Base-by-base conservation (phyloP, 1,140 invertebrate genomes). In the Pararge aegeria region DNA sequence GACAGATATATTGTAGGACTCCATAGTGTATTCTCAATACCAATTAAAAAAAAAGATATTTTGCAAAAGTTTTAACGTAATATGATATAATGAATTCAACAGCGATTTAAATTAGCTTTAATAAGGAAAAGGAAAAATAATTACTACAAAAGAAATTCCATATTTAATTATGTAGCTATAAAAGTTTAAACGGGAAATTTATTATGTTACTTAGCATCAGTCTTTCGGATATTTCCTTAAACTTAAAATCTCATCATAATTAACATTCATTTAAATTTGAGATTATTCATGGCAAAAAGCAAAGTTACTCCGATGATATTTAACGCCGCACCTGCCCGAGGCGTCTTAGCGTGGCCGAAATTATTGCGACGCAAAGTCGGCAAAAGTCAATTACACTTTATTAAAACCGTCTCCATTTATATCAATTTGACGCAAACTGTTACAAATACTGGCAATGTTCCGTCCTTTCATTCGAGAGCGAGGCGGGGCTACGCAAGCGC, bases 301-400 rank as follows among this genome's bases (percentile, higher is more conserved):
- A 70, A 80, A 84, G 80, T 84, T 80, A 73, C 75, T 75, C 55
- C 61, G 78, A 67, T 74, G 82, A 77, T 87, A 83, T 85, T 89
- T 87, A 87, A 75, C 78, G 80, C 68, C 80, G 80, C 84, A 87
- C 84, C 87, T 87, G 84, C 86, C 83, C 68, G 79, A 78, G 81
- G 83, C 83, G 80, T 85, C 83, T 87, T 78, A 82, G 80, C 84
- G 80, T 87, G 84, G 86, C 80, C 81, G 75, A 87, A 89, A 87
- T 89, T 87, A 87, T 86, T 87, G 87, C 82, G 82, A 85, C 83
- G 83, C 80, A 83, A 87, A 89, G 78, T 89, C 80, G 82, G 79
- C 87, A 87, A 87, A 88, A 89, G 84, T 89, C 87, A 89, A 89
- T 89, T 89, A 89, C 82, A 87, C 81, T 89, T 89, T 89, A 89